Evolutionary conservation across 2,888 invertebrate genomes (phyloP), one percentile per base, ranked within the genome.

Genomic region (Spilosoma lubricipeda): DNA sequence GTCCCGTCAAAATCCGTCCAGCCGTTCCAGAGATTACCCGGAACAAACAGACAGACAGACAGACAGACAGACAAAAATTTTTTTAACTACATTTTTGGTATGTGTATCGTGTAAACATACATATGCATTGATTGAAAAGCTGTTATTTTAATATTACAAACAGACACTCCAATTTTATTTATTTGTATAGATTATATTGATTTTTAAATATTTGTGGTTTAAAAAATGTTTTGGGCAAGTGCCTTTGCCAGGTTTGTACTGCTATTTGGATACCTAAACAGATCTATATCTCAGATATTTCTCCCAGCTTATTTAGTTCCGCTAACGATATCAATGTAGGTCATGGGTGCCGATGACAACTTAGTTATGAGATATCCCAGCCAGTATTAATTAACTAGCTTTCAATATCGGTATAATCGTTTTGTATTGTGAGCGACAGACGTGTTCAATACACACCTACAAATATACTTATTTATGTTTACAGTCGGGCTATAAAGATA

Each of bases 351-450:
- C 67, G 66, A 27, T 75, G 72, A 75, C 75, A 75, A 70, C 72
- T 70, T 45, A 48, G 71, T 71, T 76, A 76, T 68, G 63, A 70
- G 72, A 72, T 77, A 72, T 73, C 42, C 64, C 8, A 63, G 52
- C 42, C 36, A 20, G 56, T 76, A 75, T 74, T 80, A 73, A 82
- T 82, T 77, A 77, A 77, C 64, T 42, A 70, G 67, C 69, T 74
- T 78, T 76, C 75, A 80, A 76, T 77, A 75, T 67, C 66, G 63
- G 63, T 71, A 63, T 72, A 64, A 76, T 66, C 30, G n/a, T 59
- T 71, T 65, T 72, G 23, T 59, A 71, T 69, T 48, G n/a, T 63
- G 30, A 15, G 36, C 27, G 39, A 7, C n/a, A 45, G 20, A 67
- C 18, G 56, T n/a, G 56, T 23, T 30, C 15, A 18, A 63, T 63